Evolutionary conservation across 2,113 vertebrate species (phyloP).

Genomic region (Scartelaos histophorus): DNA sequence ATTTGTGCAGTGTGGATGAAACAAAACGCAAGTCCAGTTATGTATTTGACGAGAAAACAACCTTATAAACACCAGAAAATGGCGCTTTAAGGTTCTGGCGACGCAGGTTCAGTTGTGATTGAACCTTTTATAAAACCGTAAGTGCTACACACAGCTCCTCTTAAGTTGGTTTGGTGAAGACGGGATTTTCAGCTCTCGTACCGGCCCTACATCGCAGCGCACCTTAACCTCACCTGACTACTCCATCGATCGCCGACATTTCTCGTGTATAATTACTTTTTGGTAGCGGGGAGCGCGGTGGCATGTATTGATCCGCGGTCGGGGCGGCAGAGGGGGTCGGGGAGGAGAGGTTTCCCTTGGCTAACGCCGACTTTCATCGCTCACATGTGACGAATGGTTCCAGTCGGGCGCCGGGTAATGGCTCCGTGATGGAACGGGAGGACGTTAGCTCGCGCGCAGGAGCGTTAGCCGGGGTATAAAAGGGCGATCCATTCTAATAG

Average conservation of each 20-base stretch:
- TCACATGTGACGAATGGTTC: conserved; percentile 91
- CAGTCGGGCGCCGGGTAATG: conserved; percentile 85
- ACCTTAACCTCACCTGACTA: conserved; percentile 82
- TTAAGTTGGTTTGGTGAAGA: too few species aligned
- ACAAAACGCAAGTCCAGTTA: too few species aligned
- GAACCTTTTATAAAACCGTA: too few species aligned
- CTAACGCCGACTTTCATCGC: conserved; percentile 91
- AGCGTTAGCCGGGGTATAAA: conserved; percentile 62
- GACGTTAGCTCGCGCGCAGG: conserved; percentile 66
- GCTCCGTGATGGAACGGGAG: conserved; percentile 89
- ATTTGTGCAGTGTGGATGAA: too few species aligned
- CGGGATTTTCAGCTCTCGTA: too few species aligned
- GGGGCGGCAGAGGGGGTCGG: conserved; percentile 78
- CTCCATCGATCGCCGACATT: conserved; percentile 92
- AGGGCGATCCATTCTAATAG: conserved; percentile 78
- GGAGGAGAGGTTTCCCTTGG: conserved; percentile 86
- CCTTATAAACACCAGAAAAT: too few species aligned
- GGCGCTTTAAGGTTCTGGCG: too few species aligned
- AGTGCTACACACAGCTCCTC: too few species aligned
- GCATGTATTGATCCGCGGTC: conserved; percentile 88
- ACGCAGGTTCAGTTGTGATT: too few species aligned
- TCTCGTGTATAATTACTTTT: conserved; percentile 95
- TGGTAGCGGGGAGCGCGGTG: conserved; percentile 70
- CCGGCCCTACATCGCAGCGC: conserved; percentile 36
- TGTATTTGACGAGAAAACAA: too few species aligned